Evolutionary conservation across 2,113 vertebrate species (phyloP).

Genomic region (Scalopus aquaticus): DNA sequence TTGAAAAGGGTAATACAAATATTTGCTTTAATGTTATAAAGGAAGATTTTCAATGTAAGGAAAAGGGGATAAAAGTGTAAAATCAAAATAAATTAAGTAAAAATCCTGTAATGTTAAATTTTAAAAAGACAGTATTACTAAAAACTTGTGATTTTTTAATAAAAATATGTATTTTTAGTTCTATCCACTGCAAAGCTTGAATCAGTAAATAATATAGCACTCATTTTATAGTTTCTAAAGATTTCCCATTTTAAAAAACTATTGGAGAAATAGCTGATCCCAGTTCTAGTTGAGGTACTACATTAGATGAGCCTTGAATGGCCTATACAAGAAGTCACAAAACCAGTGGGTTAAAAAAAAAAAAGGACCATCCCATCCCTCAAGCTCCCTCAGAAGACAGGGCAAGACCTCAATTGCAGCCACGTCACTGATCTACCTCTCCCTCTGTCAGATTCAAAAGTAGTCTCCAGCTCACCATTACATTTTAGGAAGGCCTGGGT

Average conservation of each 20-base stretch:
- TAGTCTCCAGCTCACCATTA: slow-evolving; percentile 88
- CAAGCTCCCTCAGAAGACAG: neutral
- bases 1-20: neutral
- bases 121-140: neutral
- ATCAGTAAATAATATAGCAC: neutral
- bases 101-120: neutral
- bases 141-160: neutral
- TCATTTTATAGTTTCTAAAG: slow-evolving; percentile 26
- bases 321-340: neutral
- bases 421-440: neutral
- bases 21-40: neutral
- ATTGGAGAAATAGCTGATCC: neutral
- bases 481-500: slow-evolving; percentile 93
- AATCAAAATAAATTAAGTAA: slow-evolving; percentile 40
- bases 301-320: neutral
- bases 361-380: neutral
- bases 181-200: neutral
- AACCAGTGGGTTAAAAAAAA: neutral
- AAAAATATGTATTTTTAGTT: neutral
- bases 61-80: neutral
- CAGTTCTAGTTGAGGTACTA: neutral
- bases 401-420: neutral
- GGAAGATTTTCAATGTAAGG: neutral
- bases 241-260: neutral
- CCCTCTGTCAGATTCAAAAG: slow-evolving; percentile 62